Conservation (phyloP, 1,140 invertebrate genomes). For the Drosophila grimshawi region DNA sequence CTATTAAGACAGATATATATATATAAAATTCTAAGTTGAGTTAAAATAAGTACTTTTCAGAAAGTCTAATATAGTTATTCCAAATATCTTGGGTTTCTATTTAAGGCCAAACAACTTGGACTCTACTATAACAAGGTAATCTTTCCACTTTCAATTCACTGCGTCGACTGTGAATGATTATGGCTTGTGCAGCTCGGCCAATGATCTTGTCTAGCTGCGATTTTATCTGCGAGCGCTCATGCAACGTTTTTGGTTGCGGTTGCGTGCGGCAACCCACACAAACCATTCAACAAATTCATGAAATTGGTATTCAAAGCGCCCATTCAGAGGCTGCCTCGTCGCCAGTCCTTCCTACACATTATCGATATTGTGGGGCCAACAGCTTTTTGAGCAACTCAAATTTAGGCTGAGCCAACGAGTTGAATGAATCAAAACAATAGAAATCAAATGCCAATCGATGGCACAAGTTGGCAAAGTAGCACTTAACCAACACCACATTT, state of each 20-base stretch:
- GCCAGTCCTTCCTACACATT: slow-evolving; percentile 69
- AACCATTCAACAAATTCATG: slow-evolving; percentile 37
- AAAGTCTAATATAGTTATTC: too few species aligned
- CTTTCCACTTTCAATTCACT: too few species aligned
- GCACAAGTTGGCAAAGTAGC: slow-evolving; percentile 66
- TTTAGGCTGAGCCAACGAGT: slow-evolving; percentile 44
- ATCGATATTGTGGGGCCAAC: slow-evolving; percentile 35
- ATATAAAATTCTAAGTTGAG: too few species aligned
- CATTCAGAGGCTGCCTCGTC: slow-evolving; percentile 44
- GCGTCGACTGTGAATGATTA: slow-evolving; percentile 33
- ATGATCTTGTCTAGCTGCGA: slow-evolving; percentile 28
- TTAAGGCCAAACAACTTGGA: too few species aligned
- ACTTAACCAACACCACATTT: slow-evolving; percentile 58
- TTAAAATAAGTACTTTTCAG: too few species aligned
- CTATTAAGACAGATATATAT: too few species aligned
- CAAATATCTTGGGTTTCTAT: too few species aligned
- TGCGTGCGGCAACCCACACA: slow-evolving; percentile 61
- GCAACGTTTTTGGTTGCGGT: slow-evolving; percentile 41
- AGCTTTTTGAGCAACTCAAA: slow-evolving; percentile 42
- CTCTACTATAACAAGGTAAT: too few species aligned
- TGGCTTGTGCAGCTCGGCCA: slow-evolving; percentile 1
- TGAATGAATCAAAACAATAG: slow-evolving; percentile 55
- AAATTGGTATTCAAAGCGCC: slow-evolving; percentile 42
- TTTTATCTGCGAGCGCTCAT: slow-evolving; percentile 52
- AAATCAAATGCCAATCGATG: slow-evolving; percentile 15